These are phyloP conservation scores for Eretmocerus hayati DNA, from an alignment of 2,888 invertebrate species.

Conservation along the genomic window DNA sequence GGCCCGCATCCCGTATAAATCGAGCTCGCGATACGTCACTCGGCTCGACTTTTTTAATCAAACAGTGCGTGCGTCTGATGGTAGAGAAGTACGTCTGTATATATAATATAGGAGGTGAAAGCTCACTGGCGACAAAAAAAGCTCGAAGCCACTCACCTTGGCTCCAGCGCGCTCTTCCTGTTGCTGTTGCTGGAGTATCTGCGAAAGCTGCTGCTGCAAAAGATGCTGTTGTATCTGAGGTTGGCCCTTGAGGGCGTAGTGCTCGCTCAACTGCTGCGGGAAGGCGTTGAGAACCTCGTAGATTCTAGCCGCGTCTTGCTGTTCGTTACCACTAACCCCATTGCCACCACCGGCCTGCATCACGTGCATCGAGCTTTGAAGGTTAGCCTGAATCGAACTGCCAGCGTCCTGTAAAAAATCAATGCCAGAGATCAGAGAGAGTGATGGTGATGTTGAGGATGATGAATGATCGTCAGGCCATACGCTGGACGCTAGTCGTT, in stretches of 20 bases:
- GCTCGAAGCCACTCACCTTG: too few relatives aligned
- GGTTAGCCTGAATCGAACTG: slow-evolving; percentile 36
- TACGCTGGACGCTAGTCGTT: too few relatives aligned
- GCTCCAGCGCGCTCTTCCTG: too few relatives aligned
- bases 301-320: slow-evolving; percentile 27
- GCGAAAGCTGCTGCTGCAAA: slow-evolving; percentile 40
- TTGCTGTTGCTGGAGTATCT: slow-evolving; percentile 31
- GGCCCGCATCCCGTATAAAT: too few relatives aligned
- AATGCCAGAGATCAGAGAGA: too few relatives aligned
- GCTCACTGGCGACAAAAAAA: too few relatives aligned
- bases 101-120: too few relatives aligned
- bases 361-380: slow-evolving; percentile 39
- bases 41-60: too few relatives aligned
- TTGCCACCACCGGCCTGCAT: too few relatives aligned
- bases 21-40: too few relatives aligned
- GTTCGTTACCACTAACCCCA: slow-evolving; percentile 14
- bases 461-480: slow-evolving; percentile 6
- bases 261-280: slow-evolving; percentile 35
- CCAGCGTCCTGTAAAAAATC: neutral
- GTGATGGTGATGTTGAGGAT: neutral
- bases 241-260: slow-evolving; percentile 33
- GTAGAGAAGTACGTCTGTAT: too few relatives aligned
- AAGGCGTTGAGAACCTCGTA: slow-evolving; percentile 39
- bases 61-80: too few relatives aligned
- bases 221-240: slow-evolving; percentile 38